Evolutionary conservation across 2,888 invertebrate species (phyloP).

Genomic region (Papilio protenor): DNA sequence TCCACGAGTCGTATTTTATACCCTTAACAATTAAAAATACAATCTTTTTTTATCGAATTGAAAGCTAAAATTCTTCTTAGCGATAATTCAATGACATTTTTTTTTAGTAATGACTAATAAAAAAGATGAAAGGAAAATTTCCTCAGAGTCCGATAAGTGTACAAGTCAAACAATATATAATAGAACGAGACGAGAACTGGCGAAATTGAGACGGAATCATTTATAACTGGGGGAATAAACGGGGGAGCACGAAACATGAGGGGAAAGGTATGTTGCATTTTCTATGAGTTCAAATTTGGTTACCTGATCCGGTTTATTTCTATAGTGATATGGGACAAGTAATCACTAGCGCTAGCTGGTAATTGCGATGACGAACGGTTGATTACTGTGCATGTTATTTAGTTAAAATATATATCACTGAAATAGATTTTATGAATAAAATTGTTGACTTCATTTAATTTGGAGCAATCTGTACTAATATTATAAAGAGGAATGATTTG

Average conservation of each 20-base stretch:
- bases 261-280: conserved; percentile 74
- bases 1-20: background rate
- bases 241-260: conserved; percentile 56
- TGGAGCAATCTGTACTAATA: no score
- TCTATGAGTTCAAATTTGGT: conserved; percentile 73
- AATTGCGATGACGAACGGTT: no score
- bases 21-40: background rate
- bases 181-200: conserved; percentile 61
- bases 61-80: no score
- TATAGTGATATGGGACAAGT: conserved; percentile 40
- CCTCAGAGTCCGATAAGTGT: conserved; percentile 54
- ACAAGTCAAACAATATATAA: conserved; percentile 76
- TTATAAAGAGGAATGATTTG: no score
- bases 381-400: background rate
- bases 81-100: background rate
- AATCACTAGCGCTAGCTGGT: background rate
- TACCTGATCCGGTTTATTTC: conserved; percentile 57
- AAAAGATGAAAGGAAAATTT: conserved; percentile 31
- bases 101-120: background rate
- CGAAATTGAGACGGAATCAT: conserved; percentile 80
- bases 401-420: background rate
- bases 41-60: no score
- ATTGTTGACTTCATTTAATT: background rate
- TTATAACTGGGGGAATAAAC: conserved; percentile 72
- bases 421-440: background rate